These are phyloP conservation scores for Stramonita haemastoma DNA, from an alignment of 2,888 invertebrate genomes.

Conservation along the genomic window DNA sequence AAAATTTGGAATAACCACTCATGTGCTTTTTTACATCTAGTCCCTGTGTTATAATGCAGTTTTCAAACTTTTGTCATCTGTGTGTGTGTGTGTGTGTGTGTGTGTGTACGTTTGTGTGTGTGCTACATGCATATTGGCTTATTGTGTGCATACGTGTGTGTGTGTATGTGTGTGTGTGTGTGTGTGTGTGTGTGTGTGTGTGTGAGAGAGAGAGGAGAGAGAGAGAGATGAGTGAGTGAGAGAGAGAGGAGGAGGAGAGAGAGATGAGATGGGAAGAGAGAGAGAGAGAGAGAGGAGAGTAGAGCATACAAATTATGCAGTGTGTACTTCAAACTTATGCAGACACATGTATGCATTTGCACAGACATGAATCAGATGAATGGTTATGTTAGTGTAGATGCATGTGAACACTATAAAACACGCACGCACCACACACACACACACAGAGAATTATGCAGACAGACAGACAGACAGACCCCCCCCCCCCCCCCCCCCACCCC, in stretches of 20 bases:
- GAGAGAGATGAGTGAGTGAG: too few relatives aligned
- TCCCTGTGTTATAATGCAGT: too few relatives aligned
- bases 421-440: background rate
- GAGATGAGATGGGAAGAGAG: too few relatives aligned
- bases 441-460: background rate
- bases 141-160: background rate
- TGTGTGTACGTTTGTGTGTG: background rate
- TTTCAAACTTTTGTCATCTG: background rate
- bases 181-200: background rate
- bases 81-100: background rate
- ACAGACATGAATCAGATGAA: background rate
- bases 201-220: background rate
- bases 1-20: too few relatives aligned
- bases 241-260: too few relatives aligned
- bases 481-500: too few relatives aligned
- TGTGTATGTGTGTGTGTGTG: background rate
- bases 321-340: background rate
- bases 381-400: too few relatives aligned
- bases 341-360: background rate
- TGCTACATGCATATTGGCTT: too few relatives aligned
- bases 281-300: too few relatives aligned
- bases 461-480: background rate
- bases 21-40: too few relatives aligned
- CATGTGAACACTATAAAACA: background rate
- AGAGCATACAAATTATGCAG: background rate